Evolutionary conservation across 30 jellyfish, hydroid and myxozoan genomes (phyloP), one percentile per base, ranked within the genome.

Genomic region (Morbakka virulenta): DNA sequence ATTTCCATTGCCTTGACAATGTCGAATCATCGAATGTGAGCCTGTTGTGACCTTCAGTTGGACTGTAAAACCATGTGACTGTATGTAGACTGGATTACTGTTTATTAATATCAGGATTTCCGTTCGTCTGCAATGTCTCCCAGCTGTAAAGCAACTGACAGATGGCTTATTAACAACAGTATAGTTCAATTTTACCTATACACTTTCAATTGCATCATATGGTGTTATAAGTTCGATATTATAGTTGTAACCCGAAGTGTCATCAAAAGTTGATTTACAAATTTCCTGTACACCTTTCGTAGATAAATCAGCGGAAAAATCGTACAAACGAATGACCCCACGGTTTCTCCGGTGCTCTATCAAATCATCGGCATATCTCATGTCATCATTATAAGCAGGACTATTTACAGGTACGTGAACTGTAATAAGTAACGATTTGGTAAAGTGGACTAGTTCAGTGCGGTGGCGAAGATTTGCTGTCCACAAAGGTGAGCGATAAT

Each of bases 281-380:
- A 79, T 86, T 6, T 87, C 82, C 13, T 94, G 94, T 30, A 87
- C 50, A 3, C 86, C 77, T 20, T 3, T 48, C 14, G 80, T 50
- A 50, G 22, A 47, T 24, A 35, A 65, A 26, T 72, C 94, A 23
- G 13, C 77, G 13, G 72, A 24, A 70, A 87, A 87, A 69, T 87
- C 88, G 64, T 51, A 79, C 0, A 87, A 82, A 28, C 96, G 77
- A 0, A 87, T 75, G 51, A 57, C 69, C n/a, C 96, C 96, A 14
- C 96, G 89, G 61, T 79, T 66, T 71, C 86, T 63, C 61, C 89
- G 50, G 33, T 80, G 88, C 47, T 87, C 94, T 34, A 80, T 87
- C 71, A 87, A 67, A 33, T 87, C 96, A 67, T 87, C 94, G 11
- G 89, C 85, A 64, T 72, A 70, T 94, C 96, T 79, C 23, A 79